Percentiles rank a stretch among this genome's conserved stretches.
Conservation (phyloP, 2,113 vertebrate genomes). For the Donacobius atricapilla region DNA sequence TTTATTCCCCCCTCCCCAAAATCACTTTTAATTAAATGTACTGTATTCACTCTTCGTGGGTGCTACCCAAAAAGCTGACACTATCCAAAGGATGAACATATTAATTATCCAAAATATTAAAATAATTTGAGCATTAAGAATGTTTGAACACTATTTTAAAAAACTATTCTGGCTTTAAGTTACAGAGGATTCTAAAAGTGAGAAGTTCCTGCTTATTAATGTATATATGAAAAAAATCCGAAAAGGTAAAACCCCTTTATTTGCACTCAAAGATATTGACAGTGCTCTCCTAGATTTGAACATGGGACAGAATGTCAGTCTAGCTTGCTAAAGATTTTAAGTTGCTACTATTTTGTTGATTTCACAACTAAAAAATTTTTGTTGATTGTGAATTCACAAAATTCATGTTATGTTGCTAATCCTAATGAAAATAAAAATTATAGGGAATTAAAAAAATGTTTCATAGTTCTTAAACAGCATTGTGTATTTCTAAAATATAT, state of each 20-base stretch:
- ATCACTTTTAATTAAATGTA: neutral
- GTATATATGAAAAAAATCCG: neutral
- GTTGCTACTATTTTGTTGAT: neutral
- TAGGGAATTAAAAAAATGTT: neutral
- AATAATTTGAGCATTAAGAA: neutral
- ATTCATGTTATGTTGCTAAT: neutral
- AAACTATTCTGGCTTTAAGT: neutral
- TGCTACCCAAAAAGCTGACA: neutral
- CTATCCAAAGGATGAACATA: neutral
- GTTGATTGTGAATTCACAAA: neutral
- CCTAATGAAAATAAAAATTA: neutral
- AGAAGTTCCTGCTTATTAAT: neutral
- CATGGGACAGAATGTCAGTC: neutral
- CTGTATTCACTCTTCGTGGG: neutral
- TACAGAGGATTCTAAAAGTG: neutral
- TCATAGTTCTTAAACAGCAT: neutral
- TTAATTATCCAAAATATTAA: neutral
- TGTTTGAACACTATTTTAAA: neutral
- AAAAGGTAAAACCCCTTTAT: neutral
- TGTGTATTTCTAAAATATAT: neutral
- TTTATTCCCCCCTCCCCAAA: rapidly evolving
- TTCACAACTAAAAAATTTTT: neutral
- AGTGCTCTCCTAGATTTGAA: neutral
- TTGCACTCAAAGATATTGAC: neutral
- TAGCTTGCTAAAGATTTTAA: neutral